These are phyloP conservation scores for Aleiodes alternator DNA, from an alignment of 2,888 invertebrate species.

Conservation along the genomic window DNA sequence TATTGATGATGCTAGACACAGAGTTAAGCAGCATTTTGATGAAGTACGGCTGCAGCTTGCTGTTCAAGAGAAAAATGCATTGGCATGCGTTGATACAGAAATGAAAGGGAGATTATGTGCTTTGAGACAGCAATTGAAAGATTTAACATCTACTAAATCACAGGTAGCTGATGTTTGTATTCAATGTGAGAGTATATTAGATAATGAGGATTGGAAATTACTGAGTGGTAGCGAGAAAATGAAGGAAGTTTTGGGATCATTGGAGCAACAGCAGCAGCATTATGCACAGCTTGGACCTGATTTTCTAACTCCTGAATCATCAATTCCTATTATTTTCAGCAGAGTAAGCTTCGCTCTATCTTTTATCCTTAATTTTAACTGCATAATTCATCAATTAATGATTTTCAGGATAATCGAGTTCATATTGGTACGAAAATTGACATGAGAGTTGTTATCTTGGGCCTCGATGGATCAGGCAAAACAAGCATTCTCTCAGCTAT, in stretches of 20 bases:
- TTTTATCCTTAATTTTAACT: too few relatives aligned
- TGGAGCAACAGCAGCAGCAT: slow-evolving; percentile 78
- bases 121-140: slow-evolving; percentile 77
- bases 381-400: too few relatives aligned
- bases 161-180: slow-evolving; percentile 77
- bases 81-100: slow-evolving; percentile 78
- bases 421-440: slow-evolving; percentile 80
- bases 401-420: slow-evolving; percentile 77
- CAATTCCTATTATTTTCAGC: slow-evolving; percentile 79
- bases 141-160: slow-evolving; percentile 76
- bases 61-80: slow-evolving; percentile 77
- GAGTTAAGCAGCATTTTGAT: slow-evolving; percentile 77
- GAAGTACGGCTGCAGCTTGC: slow-evolving; percentile 76
- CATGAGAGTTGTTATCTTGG: slow-evolving; percentile 79
- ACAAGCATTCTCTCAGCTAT: slow-evolving; percentile 79
- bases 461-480: slow-evolving; percentile 79
- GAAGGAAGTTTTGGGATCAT: slow-evolving; percentile 75
- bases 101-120: slow-evolving; percentile 77
- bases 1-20: slow-evolving; percentile 69
- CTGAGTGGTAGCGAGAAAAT: slow-evolving; percentile 76
- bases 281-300: slow-evolving; percentile 77
- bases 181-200: slow-evolving; percentile 77
- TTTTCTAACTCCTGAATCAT: slow-evolving; percentile 77
- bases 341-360: slow-evolving; percentile 69
- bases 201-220: slow-evolving; percentile 77